Base-by-base conservation (phyloP, 1,140 invertebrate species). In the Luehdorfia chinensis region DNA sequence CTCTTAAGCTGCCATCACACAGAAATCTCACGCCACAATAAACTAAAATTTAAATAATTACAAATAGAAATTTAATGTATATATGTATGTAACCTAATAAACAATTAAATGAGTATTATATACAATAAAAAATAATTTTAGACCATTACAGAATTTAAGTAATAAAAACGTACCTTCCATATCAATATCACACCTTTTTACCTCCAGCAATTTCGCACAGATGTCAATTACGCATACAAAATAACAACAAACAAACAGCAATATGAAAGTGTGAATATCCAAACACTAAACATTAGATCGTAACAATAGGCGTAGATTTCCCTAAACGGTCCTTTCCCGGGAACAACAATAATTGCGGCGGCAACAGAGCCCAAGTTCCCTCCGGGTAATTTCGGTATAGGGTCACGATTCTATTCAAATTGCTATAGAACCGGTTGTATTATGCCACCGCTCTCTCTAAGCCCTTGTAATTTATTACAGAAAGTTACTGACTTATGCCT, bases 281-380 rank as follows among this genome's bases (percentile, higher is more conserved):
- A 13, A 15, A 25, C 8, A 41, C 23, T 1, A 14, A 44, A 25
- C 44, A 37, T 52, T 52, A 47, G 19, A 46, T 28, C 25, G 16
- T 47, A 58, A 53, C 46, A 53, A 58, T 41, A 48, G 36, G 47
- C 43, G 43, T 52, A 59, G 57, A 59, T 55, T 59, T 59, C 57
- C 57, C 57, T 33, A 46, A 51, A 48, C 47, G 52, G 34, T 31
- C 47, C 45, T 34, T 31, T 43, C 33, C 27, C 12, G 33, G 32
- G 25, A 43, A 43, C 37, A 33, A 50, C 39, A 45, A 34, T 51
- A 51, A 46, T 51, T 46, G 50, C 43, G 19, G 13, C 9, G 39
- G 39, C 25, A 43, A 30, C 25, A 16, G n/a, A 4, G 39, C 13
- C 27, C 14, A 43, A 43, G 25, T 39, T 39, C 36, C 36, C 13